Percentiles rank a stretch among this genome's conserved stretches.
These are phyloP conservation scores for Glossophaga mutica DNA, from an alignment of 2,797 vertebrate genomes.

Conservation along the genomic window DNA sequence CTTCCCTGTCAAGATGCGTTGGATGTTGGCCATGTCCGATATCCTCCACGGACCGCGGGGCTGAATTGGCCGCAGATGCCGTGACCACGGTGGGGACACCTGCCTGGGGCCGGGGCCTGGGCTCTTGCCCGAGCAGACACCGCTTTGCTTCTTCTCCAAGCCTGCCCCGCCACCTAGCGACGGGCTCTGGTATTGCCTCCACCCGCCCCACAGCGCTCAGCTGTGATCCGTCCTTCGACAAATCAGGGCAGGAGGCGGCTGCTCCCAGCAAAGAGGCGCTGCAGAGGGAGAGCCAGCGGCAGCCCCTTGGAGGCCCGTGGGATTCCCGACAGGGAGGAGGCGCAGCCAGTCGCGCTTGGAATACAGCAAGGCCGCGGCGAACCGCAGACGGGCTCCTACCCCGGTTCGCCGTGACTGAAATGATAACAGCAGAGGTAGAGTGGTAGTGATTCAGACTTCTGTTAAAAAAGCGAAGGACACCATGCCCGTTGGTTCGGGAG, in stretches of 20 bases:
- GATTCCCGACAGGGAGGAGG: too few species aligned
- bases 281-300: too few species aligned
- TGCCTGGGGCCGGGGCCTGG: not conserved
- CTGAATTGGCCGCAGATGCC: not conserved
- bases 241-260: not conserved
- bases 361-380: too few species aligned
- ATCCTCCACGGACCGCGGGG: not conserved
- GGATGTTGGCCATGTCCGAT: not conserved
- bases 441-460: too few species aligned
- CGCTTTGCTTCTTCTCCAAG: not conserved
- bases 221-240: not conserved
- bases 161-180: constrained; percentile 49
- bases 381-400: too few species aligned
- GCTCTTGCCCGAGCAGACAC: accelerated
- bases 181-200: not conserved
- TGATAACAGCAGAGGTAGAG: too few species aligned
- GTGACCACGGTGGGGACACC: not conserved
- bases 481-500: too few species aligned
- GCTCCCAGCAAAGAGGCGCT: not conserved
- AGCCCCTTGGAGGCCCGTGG: too few species aligned
- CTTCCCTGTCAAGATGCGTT: constrained; percentile 46
- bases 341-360: too few species aligned
- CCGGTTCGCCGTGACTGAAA: too few species aligned
- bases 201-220: not conserved
- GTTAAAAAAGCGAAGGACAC: too few species aligned